Evolutionary conservation across 2,797 vertebrate species (phyloP), one percentile per base, ranked within the genome.

Genomic region (Darevskia mixta): DNA sequence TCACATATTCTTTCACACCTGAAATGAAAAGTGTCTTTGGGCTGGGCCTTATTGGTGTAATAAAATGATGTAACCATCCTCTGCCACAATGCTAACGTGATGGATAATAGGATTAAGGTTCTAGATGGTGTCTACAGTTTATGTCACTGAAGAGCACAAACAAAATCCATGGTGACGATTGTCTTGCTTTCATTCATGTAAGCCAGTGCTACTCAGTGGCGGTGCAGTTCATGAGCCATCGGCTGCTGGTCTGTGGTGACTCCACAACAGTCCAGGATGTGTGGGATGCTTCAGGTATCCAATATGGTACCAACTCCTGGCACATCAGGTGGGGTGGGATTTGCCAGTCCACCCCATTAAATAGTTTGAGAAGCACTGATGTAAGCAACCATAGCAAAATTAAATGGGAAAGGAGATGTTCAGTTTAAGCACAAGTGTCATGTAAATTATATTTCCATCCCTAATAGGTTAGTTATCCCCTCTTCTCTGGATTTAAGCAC

Each of bases 341-440:
- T 49, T 49, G 45, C 45, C 45, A 49, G 45, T 49, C 45, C 45
- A 49, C 11, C 45, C 45, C 11, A 55, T 55, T 13, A 55, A 11
- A 49, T 1, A 49, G 49, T 55, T 55, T 55, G 49, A 15, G 49
- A 55, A 55, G 49, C 49, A 55, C 49, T 55, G 49, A 55, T 55
- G 49, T 55, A 20, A 66, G 73, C 84, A 85, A 82, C 5, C 61
- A 76, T 66, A 41, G 45, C 76, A 83, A 41, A 83, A 72, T 84
- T 27, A 0, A 83, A 0, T 41, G 64, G 38, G 69, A 67, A 82
- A 81, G 43, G 71, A 23, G 78, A 82, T 35, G 4, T 71, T 72
- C 61, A 69, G 3, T 66, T 29, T 83, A 58, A 75, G 13, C 76
- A 90, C 82, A 92, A 61, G 2, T 82, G 2, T 82, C 8, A 79